phyloP scores from a whole-genome alignment of 2,888 invertebrate genomes.

The Cheilosia scutellata region DNA sequence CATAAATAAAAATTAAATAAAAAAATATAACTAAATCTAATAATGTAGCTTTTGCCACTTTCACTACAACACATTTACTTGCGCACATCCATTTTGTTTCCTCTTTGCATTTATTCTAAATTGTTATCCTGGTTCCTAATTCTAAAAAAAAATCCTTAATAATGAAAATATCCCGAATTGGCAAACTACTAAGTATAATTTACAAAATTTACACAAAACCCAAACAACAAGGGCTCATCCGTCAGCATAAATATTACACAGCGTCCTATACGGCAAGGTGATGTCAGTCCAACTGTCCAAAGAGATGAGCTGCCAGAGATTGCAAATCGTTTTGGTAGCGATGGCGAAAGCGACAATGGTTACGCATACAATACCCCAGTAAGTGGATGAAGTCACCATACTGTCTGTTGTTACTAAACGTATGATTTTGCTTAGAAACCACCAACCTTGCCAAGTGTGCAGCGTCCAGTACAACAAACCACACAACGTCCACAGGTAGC shows the following conservation, averaged over 20 bases:
- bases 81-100: slow-evolving; percentile 28
- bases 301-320: slow-evolving; percentile 29
- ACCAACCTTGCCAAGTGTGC: slow-evolving; percentile 23
- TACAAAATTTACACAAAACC: slow-evolving; percentile 28
- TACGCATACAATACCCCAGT: slow-evolving; percentile 56
- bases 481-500: slow-evolving; percentile 22
- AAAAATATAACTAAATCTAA: slow-evolving; percentile 7
- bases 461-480: slow-evolving; percentile 17
- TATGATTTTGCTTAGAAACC: slow-evolving; percentile 28
- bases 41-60: slow-evolving; percentile 42
- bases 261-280: slow-evolving; percentile 68
- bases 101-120: slow-evolving; percentile 6
- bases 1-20: background rate
- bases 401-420: too few species aligned
- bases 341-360: slow-evolving; percentile 32
- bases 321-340: slow-evolving; percentile 55
- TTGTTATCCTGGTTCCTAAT: slow-evolving; percentile 22
- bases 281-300: slow-evolving; percentile 14
- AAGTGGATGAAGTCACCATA: slow-evolving; percentile 18
- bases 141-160: slow-evolving; percentile 30
- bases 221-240: slow-evolving; percentile 70
- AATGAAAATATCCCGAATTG: slow-evolving; percentile 50
- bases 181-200: slow-evolving; percentile 61
- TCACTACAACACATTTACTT: slow-evolving; percentile 28
- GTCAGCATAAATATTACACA: slow-evolving; percentile 74